Evolutionary conservation across 2,797 vertebrate species (phyloP), one percentile per base, ranked within the genome.

Genomic region (Sebastes iracundus): DNA sequence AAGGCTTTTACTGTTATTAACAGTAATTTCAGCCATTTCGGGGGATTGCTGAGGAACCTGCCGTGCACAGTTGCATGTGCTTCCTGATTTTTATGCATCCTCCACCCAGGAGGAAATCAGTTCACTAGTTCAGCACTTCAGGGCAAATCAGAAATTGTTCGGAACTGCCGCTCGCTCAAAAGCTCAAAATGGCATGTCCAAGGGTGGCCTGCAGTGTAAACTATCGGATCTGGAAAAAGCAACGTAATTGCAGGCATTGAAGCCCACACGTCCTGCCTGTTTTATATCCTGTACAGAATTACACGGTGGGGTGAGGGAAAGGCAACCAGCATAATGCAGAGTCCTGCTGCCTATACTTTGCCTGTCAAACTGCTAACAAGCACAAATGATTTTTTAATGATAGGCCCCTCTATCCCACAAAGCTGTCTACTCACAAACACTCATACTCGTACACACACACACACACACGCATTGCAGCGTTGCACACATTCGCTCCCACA

Each of bases 381-480:
- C 92, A 87, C 90, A 93, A 93, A 94, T 94, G 89, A 93, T 92
- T 94, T 94, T 94, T 94, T 94, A 94, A 94, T 93, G 91, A 94
- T 89, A 93, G 91, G 89, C 87, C 85, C 84, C 92, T 88, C 79
- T 87, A 87, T 92, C 89, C 87, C 85, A 90, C 90, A 89, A 91
- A 90, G 82, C 90, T 87, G 78, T 91, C 87, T 85, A 67, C 85
- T 86, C 81, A 82, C 86, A 88, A 90, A 90, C 82, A 78, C 69
- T 68, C 67, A 55, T 28, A 70, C 56, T 35, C 42, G 11, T 35
- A 85, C 76, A 64, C 33, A 78, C 79, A 81, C 71, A 85, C 30
- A 77, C 79, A 81, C 71, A 69, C 79, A 77, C 42, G 62, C 72
- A 64, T 55, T 23, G 32, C 72, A 38, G 62, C 56, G 56, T 38